Base-by-base conservation (phyloP, 2,113 vertebrate species). In the Ptilorrhoa leucosticta region DNA sequence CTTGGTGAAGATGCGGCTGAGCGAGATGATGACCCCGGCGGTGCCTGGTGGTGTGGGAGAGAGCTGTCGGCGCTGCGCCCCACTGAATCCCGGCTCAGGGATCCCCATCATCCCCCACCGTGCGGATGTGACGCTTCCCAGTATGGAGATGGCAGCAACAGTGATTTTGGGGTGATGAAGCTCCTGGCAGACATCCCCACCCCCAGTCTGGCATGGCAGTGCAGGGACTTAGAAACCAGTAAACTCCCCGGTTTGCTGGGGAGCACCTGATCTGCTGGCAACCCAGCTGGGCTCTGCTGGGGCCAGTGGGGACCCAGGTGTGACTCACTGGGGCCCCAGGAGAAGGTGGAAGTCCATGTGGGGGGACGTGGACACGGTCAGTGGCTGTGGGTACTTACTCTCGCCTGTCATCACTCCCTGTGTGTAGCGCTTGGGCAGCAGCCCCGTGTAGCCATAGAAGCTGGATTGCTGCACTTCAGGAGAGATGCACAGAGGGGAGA, bases 361-460 rank as follows among this genome's bases (percentile, higher is more conserved):
- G 54, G 3, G 5, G 6, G 78, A 23, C 1, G 3, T 4, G 15
- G 56, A 13, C 5, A 0, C 0, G 1, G 22, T 14, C 39, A 17
- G 53, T 4, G 12, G 77, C 16, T 0, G 6, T 6, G 4, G 66
- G 63, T 96, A 99, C 99, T 99, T 96, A 99, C 99, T 99, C 97
- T 99, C 99, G 22, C 99, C 99, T 0, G 99, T 99, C 99, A 99
- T 99, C 98, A 99, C 99, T 13, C 99, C 99, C 96, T 99, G 99
- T 1, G 99, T 99, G 98, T 99, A 99, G 85, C 99, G 98, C 98
- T 99, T 99, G 72, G 99, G 99, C 96, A 99, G 98, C 99, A 99
- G 99, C 96, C 99, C 99, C 81, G 99, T 99, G 98, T 99, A 99
- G 93, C 99, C 99, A 31, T 99, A 99, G 98, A 99, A 99, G 98